Conservation (phyloP, 2,797 vertebrate species). For the Tokudaia muenninki region DNA sequence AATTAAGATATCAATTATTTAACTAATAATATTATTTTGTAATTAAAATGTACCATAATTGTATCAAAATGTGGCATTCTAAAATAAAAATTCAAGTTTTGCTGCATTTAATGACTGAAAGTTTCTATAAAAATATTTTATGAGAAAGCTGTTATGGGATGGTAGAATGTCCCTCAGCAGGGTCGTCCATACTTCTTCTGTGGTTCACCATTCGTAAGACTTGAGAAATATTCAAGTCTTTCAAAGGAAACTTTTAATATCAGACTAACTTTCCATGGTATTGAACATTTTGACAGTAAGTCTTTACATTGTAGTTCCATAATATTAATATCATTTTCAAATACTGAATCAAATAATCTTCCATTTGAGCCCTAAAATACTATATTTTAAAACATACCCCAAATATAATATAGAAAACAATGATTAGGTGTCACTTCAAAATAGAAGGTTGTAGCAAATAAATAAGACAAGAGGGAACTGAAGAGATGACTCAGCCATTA, state of each 20-base stretch:
- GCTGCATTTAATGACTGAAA: neutral
- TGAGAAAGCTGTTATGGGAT: neutral
- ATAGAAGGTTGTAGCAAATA: neutral
- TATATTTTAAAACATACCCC: conserved; percentile 32
- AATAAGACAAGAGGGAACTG: neutral
- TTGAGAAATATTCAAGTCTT: conserved; percentile 9
- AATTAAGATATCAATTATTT: neutral
- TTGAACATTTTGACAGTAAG: conserved; percentile 26
- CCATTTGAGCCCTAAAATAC: conserved; percentile 2
- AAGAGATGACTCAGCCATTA: neutral
- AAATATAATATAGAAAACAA: conserved; percentile 35
- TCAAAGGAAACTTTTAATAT: conserved; percentile 35
- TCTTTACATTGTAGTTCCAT: neutral
- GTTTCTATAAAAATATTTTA: conserved; percentile 18
- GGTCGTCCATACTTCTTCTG: neutral
- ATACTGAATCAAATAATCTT: conserved; percentile 40
- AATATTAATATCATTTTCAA: conserved; percentile 39
- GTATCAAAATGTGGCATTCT: neutral
- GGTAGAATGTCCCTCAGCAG: neutral
- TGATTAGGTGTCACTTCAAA: neutral
- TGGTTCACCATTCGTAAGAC: neutral
- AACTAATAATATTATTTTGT: neutral
- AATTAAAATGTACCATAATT: neutral
- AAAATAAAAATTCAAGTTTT: neutral
- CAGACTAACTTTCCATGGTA: neutral